phyloP scores from a whole-genome alignment of 2,797 vertebrate genomes.

The Coilia nasus region DNA sequence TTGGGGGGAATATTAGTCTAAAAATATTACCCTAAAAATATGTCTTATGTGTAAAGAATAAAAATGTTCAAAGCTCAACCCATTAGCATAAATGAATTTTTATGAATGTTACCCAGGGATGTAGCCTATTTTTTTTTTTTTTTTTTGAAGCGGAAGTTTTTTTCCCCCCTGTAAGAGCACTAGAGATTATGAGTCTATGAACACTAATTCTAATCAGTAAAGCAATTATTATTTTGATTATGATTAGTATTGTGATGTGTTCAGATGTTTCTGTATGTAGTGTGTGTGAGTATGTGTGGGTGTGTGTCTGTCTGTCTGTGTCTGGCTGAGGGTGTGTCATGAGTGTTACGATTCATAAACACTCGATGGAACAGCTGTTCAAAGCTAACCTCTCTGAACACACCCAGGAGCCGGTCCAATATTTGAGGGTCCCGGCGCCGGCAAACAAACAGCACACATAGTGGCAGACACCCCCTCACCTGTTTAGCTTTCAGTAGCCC shows the following conservation, averaged over 20 bases:
- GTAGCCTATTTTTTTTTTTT: conserved; percentile 59
- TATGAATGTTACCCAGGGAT: conserved; percentile 55
- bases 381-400: conserved; percentile 27
- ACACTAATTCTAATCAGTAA: neutral
- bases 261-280: neutral
- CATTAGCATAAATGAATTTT: conserved; percentile 63
- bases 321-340: neutral
- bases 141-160: conserved; percentile 38
- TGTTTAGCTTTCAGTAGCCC: conserved; percentile 36
- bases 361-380: conserved; percentile 32
- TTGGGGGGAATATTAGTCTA: neutral
- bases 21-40: conserved; percentile 38
- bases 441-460: conserved; percentile 46
- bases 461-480: conserved; percentile 39
- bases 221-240: too few species aligned
- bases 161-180: conserved; percentile 2
- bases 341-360: conserved; percentile 29
- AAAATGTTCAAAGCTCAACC: conserved; percentile 45
- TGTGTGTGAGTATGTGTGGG: neutral
- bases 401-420: conserved; percentile 41
- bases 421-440: conserved; percentile 42
- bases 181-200: neutral
- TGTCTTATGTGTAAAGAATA: conserved; percentile 46
- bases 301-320: neutral
- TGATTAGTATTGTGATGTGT: neutral